Base-by-base conservation (phyloP, 2,113 vertebrate species). In the Chaenogobius annularis region DNA sequence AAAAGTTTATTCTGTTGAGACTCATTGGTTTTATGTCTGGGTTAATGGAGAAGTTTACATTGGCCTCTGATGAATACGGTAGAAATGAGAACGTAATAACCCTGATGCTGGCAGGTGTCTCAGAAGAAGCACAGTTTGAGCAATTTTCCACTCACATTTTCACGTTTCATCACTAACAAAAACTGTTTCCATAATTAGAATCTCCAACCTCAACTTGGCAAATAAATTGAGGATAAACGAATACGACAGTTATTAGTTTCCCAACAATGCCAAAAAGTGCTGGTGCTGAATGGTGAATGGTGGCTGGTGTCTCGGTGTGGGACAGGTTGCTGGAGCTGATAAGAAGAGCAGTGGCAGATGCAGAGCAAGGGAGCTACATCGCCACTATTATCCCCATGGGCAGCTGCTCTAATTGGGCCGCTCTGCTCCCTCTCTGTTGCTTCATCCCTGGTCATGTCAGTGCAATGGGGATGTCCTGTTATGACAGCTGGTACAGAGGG, bases 401-500 rank as follows among this genome's bases (percentile, higher is more conserved):
- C 89, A 88, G 89, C 89, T 90, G 87, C 44, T 80, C 68, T 78
- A 81, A 84, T 78, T 79, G 80, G 76, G 64, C 68, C 47, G 69
- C 64, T 70, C 58, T 40, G 73, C 65, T 81, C 89, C 69, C 75
- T 62, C 59, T 62, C 31, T 7, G 15, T 15, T 7, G 48, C 48
- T 15, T 50, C 48, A 19, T 50, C 48, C 17, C 48, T 62, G 26
- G 59, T 62, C 82, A 79, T 65, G 79, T 76, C 79, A 74, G 72
- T 22, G 76, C 78, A 82, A 64, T 26, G 73, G 71, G 78, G 83
- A 70, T 78, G 64, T 72, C 74, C 77, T 83, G 88, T 88, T 90
- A 75, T 90, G 84, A 88, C 90, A 92, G 86, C 88, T 91, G 86
- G 31, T 69, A 54, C 64, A 46, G 66, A 72, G 80, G 80, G 59